Evolutionary conservation across 2,888 invertebrate genomes (phyloP).

Genomic region (Acronicta alni): DNA sequence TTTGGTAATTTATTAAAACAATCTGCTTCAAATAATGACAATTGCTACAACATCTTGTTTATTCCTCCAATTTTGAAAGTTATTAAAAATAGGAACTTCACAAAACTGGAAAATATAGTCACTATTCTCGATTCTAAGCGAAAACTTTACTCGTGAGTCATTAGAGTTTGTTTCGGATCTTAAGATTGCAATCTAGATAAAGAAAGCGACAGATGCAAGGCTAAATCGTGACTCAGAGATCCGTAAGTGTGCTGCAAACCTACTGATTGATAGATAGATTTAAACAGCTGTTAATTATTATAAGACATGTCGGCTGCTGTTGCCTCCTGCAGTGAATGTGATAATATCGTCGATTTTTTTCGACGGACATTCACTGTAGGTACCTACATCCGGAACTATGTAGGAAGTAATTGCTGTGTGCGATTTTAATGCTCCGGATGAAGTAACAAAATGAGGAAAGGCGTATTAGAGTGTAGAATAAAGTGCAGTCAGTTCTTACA

Average conservation of each 20-base stretch:
- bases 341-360: constrained; percentile 19
- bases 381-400: constrained; percentile 8
- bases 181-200: constrained; percentile 42
- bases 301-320: constrained; percentile 6
- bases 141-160: constrained; percentile 7
- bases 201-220: constrained; percentile 39
- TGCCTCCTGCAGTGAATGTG: constrained; percentile 5
- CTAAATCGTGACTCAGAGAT: constrained; percentile 44
- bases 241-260: constrained; percentile 20
- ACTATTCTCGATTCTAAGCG: not conserved
- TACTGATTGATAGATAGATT: constrained; percentile 31
- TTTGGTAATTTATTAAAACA: no score
- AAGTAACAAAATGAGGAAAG: not conserved
- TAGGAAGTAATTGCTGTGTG: not conserved
- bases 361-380: constrained; percentile 11
- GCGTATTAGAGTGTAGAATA: not conserved
- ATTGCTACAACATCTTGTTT: no score
- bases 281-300: constrained; percentile 41
- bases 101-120: constrained; percentile 1
- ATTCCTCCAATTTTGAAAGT: no score
- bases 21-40: no score
- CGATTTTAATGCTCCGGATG: not conserved
- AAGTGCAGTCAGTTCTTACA: not conserved
- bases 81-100: no score
- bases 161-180: constrained; percentile 13